Conservation (phyloP, 2,113 vertebrate species). For the Myotis yumanensis region DNA sequence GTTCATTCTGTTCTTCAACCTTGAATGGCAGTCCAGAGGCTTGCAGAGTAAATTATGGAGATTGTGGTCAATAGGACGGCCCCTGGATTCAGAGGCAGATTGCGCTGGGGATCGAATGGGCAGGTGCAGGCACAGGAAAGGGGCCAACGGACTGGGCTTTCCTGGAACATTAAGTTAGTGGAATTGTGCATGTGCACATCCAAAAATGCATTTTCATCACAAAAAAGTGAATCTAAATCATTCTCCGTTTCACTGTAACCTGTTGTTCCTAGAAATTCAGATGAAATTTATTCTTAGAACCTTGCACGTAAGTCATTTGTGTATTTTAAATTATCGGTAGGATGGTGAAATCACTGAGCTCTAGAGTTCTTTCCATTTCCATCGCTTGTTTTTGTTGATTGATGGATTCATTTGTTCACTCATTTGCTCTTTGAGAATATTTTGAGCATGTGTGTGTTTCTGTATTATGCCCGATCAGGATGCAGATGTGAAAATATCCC, state of each 20-base stretch:
- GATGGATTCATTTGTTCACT: neutral
- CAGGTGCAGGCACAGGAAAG: constrained; percentile 60
- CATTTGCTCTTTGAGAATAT: neutral
- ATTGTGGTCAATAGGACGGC: constrained; percentile 60
- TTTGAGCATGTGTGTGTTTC: neutral
- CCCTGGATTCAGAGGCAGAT: constrained; percentile 50
- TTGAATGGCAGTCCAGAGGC: constrained; percentile 60
- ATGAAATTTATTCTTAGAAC: constrained; percentile 7
- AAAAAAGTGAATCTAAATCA: neutral
- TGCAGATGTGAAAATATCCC: neutral
- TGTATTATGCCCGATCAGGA: neutral
- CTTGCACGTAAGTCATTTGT: neutral
- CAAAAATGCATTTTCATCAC: constrained; percentile 19
- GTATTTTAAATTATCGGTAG: neutral
- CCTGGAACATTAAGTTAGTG: constrained; percentile 45
- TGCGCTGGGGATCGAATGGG: constrained; percentile 68
- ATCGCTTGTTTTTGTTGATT: neutral
- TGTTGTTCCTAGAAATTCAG: neutral
- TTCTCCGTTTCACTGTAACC: neutral
- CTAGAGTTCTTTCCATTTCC: neutral
- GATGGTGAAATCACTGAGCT: neutral
- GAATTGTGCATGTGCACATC: constrained; percentile 71
- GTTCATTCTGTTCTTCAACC: constrained; percentile 65
- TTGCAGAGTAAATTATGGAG: constrained; percentile 40
- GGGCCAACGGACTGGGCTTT: constrained; percentile 44